These are phyloP conservation scores for Idaea biselata DNA, from an alignment of 2,888 invertebrate genomes.

Conservation along the genomic window DNA sequence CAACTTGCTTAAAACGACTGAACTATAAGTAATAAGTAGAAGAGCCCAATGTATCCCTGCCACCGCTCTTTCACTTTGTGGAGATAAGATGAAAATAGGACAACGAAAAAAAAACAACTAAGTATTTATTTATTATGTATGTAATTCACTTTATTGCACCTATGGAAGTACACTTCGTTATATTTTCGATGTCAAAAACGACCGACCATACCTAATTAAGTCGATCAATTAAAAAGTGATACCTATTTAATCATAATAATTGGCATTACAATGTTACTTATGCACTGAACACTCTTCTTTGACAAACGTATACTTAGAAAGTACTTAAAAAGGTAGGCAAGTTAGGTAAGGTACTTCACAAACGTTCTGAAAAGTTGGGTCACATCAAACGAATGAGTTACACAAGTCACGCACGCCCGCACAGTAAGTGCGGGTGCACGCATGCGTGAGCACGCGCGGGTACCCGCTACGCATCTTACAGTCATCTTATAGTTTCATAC, in stretches of 20 bases:
- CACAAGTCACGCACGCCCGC: too few species aligned
- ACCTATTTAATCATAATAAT: conserved; percentile 20
- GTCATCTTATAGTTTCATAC: too few species aligned
- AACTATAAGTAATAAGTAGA: too few species aligned
- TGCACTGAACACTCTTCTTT: background rate
- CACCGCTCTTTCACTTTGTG: background rate
- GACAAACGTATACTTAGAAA: background rate
- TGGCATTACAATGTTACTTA: conserved; percentile 10
- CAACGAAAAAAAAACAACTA: conserved; percentile 32
- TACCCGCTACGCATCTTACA: too few species aligned
- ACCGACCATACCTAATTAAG: conserved; percentile 33
- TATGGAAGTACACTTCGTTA: conserved; percentile 77
- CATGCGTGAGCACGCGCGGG: too few species aligned
- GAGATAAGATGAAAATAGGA: background rate
- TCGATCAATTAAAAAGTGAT: conserved; percentile 37
- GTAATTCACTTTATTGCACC: conserved; percentile 74
- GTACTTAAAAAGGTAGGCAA: background rate
- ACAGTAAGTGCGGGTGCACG: too few species aligned
- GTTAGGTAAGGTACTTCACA: background rate
- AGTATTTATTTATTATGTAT: conserved; percentile 46
- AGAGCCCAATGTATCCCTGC: too few species aligned
- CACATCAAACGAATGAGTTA: too few species aligned
- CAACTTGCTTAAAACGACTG: too few species aligned
- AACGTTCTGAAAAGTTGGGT: too few species aligned
- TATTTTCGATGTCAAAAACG: conserved; percentile 59